Conservation (phyloP, 92 coral and sea anemone species). For the Ricordea florida region DNA sequence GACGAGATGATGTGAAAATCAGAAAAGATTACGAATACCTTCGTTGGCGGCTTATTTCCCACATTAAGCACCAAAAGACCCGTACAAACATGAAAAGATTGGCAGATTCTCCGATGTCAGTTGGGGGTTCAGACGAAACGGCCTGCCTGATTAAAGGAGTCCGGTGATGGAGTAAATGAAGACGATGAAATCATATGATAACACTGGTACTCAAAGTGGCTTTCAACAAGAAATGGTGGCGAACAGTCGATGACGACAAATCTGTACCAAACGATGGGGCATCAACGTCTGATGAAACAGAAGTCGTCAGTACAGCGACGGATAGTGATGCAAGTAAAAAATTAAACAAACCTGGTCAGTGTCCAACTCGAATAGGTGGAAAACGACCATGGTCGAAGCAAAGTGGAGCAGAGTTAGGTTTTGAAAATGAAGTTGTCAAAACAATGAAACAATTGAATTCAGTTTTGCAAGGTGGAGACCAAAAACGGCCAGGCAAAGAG, state of each 20-base stretch:
- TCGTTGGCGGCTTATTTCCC: slow-evolving; percentile 13
- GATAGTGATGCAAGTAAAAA: neutral
- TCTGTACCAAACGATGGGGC: neutral
- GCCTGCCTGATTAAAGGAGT: neutral
- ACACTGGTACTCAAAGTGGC: neutral
- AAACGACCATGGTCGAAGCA: slow-evolving; percentile 19
- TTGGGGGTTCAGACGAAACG: neutral
- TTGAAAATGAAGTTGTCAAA: slow-evolving; percentile 33
- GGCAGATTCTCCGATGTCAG: neutral
- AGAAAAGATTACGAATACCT: slow-evolving; percentile 11
- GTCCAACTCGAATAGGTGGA: neutral
- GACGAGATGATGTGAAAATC: slow-evolving; percentile 20
- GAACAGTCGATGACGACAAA: neutral
- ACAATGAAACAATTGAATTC: slow-evolving; percentile 18
- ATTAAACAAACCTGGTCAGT: neutral
- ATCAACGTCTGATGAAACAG: slow-evolving; percentile 17
- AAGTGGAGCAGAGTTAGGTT: neutral
- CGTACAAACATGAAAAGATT: neutral
- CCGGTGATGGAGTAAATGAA: neutral
- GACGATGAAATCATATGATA: neutral
- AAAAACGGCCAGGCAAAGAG: neutral
- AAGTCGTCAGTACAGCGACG: neutral
- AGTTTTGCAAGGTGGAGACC: neutral
- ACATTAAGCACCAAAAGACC: slow-evolving; percentile 17
- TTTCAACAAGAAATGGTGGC: neutral